Evolutionary conservation across 2,888 invertebrate species (phyloP), one percentile per base, ranked within the genome.

Genomic region (Hypselothyrea guttata): DNA sequence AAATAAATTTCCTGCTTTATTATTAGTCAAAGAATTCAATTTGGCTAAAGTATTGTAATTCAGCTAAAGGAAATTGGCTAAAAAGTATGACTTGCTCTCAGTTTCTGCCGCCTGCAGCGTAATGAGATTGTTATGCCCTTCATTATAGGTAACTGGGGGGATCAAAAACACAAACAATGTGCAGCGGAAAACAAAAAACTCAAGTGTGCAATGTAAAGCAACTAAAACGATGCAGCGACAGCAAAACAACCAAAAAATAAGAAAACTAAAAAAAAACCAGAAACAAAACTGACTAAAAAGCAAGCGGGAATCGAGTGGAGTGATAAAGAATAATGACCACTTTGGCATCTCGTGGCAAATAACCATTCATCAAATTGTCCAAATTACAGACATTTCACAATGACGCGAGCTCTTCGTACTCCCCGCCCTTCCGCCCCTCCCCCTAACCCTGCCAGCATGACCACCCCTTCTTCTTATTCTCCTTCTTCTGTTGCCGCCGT

Each of bases 371-470:
- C 88, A 89, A 89, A 88, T 87, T 88, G 87, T 88, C 88, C 88
- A 88, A 89, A 89, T 89, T 89, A 89, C 89, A 89, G 88, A 88
- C 89, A 88, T 89, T 88, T 89, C 88, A 86, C 87, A 88, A 88
- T 86, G 88, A 82, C 87, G 79, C 76, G 75, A 54, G 59, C 53
- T 54, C 55, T 38, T 48, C 57, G 52, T 11, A 15, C 12, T 28
- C 16, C 27, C 28, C 16, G 18, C 12, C 22, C 7, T n/a, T 7
- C n/a, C 42, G 42, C 44, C 60, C 22, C 40, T 45, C 48, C 48
- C 37, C 41, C 56, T 55, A 2, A 7, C 12, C 16, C 31, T 12
- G 30, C 7, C n/a, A 15, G 15, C 11, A 9, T 16, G 16, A 11
- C 13, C 49, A 38, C 18, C 44, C 57, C 8, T 58, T 15, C 75